These are phyloP conservation scores for Heliornis fulica DNA, from an alignment of 2,113 vertebrate species.

Conservation along the genomic window DNA sequence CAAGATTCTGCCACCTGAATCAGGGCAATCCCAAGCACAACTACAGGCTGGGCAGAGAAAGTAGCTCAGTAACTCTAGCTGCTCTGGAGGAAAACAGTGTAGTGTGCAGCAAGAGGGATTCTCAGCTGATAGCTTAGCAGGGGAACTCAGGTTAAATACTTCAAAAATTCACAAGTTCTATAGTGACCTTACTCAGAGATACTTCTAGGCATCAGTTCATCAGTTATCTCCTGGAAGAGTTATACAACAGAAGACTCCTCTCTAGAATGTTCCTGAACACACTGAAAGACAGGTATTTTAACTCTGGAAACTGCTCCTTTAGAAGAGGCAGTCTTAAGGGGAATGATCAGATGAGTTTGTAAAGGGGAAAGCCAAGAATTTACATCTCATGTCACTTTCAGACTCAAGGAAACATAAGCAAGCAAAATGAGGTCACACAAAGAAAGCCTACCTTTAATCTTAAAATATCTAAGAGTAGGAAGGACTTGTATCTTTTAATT, in stretches of 20 bases:
- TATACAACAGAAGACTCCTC: background rate
- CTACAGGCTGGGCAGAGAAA: no score
- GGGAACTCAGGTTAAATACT: background rate
- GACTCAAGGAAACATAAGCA: background rate
- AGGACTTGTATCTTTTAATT: background rate
- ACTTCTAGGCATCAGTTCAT: background rate
- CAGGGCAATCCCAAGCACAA: no score
- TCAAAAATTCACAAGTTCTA: background rate
- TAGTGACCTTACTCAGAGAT: background rate
- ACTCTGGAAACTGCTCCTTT: background rate
- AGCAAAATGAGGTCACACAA: background rate
- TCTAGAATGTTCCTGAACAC: background rate
- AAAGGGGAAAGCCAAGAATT: background rate
- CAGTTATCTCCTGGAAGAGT: background rate
- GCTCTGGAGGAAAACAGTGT: background rate
- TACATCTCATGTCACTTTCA: background rate
- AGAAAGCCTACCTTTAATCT: background rate
- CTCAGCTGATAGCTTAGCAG: background rate
- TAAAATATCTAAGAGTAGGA: no score
- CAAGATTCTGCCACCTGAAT: no score
- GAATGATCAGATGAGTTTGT: background rate
- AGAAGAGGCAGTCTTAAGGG: background rate
- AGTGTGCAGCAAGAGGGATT: background rate
- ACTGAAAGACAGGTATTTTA: background rate
- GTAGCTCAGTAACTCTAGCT: background rate